A percentile compares a stretch with the other conserved stretches of the same genome.
These are phyloP conservation scores for Heliopora coerulea DNA, from an alignment of 92 coral and sea anemone genomes.

Conservation along the genomic window DNA sequence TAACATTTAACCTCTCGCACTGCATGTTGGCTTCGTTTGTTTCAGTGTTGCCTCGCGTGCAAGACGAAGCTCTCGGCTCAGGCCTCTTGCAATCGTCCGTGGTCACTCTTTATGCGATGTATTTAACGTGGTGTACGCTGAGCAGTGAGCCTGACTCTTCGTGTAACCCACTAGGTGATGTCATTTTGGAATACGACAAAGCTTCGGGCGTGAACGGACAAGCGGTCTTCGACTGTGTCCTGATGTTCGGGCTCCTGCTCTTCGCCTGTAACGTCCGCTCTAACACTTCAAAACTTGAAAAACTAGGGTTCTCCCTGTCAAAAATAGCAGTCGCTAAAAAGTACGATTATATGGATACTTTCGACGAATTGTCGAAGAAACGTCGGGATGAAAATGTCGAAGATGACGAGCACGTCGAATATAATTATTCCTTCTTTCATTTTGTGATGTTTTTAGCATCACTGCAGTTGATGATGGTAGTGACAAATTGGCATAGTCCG, in stretches of 20 bases:
- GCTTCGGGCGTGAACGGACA: constrained; percentile 96
- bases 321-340: constrained; percentile 44
- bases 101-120: constrained; percentile 91
- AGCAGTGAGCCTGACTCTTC: constrained; percentile 87
- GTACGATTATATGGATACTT: not conserved
- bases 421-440: constrained; percentile 90
- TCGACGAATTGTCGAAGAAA: not conserved
- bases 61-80: constrained; percentile 82
- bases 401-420: constrained; percentile 65
- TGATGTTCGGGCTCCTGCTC: constrained; percentile 78
- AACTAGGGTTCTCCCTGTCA: constrained; percentile 78
- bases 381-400: constrained; percentile 39
- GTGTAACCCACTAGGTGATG: constrained; percentile 94
- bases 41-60: constrained; percentile 83
- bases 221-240: constrained; percentile 90
- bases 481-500: constrained; percentile 99
- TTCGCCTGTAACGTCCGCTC: constrained; percentile 97
- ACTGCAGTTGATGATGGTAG: constrained; percentile 93
- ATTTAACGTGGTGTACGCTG: constrained; percentile 93
- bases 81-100: constrained; percentile 94
- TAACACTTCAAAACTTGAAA: constrained; percentile 90
- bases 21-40: constrained; percentile 83
- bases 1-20: constrained; percentile 91
- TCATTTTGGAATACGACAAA: constrained; percentile 91
- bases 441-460: constrained; percentile 88